Evolutionary conservation across 1,140 invertebrate genomes (phyloP).

Genomic region (Planococcus citri): DNA sequence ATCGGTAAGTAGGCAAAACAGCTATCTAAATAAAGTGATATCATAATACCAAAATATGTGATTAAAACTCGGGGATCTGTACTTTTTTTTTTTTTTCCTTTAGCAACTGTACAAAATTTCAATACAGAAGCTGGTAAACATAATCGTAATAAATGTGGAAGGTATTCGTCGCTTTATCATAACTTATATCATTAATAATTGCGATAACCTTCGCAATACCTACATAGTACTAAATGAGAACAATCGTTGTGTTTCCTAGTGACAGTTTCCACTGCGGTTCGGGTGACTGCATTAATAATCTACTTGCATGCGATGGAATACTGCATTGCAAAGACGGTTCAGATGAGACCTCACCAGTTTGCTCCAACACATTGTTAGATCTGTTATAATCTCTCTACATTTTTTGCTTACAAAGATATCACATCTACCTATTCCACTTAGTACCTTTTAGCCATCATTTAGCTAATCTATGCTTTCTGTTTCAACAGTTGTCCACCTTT

Average conservation of each 20-base stretch:
- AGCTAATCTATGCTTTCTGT: not conserved
- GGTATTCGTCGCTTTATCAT: not conserved
- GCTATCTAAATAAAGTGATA: not conserved
- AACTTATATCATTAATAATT: not conserved
- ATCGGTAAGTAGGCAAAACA: not conserved
- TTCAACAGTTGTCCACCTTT: constrained; percentile 1
- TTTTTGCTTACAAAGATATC: not conserved
- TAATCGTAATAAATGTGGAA: not conserved
- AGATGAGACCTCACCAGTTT: not conserved
- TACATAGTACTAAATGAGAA: not conserved
- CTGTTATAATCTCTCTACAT: not conserved
- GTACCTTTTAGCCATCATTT: not conserved
- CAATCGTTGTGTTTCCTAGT: not conserved
- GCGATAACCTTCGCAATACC: not conserved
- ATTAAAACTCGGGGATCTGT: no score
- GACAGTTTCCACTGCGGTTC: not conserved
- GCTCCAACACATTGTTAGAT: not conserved
- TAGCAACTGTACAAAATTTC: not conserved
- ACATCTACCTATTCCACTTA: not conserved
- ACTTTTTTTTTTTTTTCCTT: no score
- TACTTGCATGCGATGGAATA: not conserved
- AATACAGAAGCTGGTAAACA: not conserved
- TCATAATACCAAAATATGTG: not conserved
- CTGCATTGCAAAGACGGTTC: not conserved
- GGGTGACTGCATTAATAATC: not conserved